Evolutionary conservation across 2,113 vertebrate genomes (phyloP), one percentile per base, ranked within the genome.

Genomic region (Tonatia bakeri): DNA sequence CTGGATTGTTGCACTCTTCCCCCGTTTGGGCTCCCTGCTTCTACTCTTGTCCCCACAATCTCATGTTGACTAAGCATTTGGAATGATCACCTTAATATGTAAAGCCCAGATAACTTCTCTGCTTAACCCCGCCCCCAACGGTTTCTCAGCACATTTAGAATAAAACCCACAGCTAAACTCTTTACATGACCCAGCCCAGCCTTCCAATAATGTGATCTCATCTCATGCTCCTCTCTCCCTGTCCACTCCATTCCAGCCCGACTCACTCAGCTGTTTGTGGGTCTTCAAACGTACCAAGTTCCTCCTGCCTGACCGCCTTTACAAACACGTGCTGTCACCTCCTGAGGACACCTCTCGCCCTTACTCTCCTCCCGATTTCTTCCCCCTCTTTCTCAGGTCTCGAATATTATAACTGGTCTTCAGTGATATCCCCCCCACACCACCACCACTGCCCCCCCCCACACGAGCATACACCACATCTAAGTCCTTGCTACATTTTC

Each of bases 401-500:
- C 84, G 84, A 11, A 36, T 3, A 15, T 47, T 40, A 50, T 14
- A 33, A 26, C 20, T 6, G 1, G 52, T 52, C n/a, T 92, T 92
- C 50, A 54, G 6, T 61, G 22, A 52, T 26, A 88, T 8, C 1
- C 43, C 43, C 43, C 43, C 11, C 45, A 11, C 45, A 47, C 45
- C 24, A 67, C 16, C 26, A 43, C 17, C 12, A 1, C 10, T 13
- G 13, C 36, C 16, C 24, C 24, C 14, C 81, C 67, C 6, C 16
- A 31, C 52, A 65, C 5, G 38, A 4, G 40, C 20, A 81, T 36
- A 47, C 8, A 14, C 6, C 67, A 38, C 12, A 28, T 73, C 17
- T 4, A 93, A 70, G 92, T 77, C 16, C n/a, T 91, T 77, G 31
- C 65, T 84, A 56, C 70, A 56, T 87, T 69, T 95, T 33, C 43